phyloP scores from a whole-genome alignment of 1,140 invertebrate genomes.

The Atta cephalotes region DNA sequence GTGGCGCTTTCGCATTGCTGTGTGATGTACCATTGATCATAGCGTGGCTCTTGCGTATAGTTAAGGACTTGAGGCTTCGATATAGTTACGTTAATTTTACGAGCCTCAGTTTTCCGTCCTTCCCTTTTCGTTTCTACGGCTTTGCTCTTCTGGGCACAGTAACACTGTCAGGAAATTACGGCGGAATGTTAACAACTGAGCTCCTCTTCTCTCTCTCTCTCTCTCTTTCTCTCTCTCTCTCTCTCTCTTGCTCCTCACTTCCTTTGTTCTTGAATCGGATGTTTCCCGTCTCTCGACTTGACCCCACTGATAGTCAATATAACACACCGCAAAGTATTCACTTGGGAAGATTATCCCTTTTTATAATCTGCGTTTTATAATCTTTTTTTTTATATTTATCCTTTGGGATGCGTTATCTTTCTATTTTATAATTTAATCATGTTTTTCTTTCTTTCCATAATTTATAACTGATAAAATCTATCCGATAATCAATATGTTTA shows the following conservation, averaged over 20 bases:
- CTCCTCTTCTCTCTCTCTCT: slow-evolving; percentile 49
- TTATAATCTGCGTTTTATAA: slow-evolving; percentile 9
- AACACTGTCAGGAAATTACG: slow-evolving; percentile 72
- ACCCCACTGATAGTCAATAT: slow-evolving; percentile 31
- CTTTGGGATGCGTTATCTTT: neutral
- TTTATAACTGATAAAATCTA: neutral
- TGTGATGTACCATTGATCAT: slow-evolving; percentile 71
- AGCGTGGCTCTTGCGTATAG: slow-evolving; percentile 52
- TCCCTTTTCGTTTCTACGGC: neutral
- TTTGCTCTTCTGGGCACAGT: slow-evolving; percentile 51
- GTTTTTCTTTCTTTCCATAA: neutral
- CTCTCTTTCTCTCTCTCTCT: neutral
- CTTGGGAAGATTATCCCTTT: slow-evolving; percentile 19
- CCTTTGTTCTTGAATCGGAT: slow-evolving; percentile 36
- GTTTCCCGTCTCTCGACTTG: slow-evolving; percentile 27
- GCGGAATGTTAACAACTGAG: slow-evolving; percentile 70
- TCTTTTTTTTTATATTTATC: too few species aligned
- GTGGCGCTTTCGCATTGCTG: slow-evolving; percentile 19
- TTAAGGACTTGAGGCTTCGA: slow-evolving; percentile 50
- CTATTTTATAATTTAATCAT: neutral
- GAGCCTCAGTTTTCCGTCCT: slow-evolving; percentile 61
- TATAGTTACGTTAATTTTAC: slow-evolving; percentile 74
- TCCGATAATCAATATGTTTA: slow-evolving; percentile 14
- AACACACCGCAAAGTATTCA: slow-evolving; percentile 2
- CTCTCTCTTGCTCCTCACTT: neutral